Evolutionary conservation across 2,797 vertebrate species (phyloP).

Genomic region (Spizella passerina): DNA sequence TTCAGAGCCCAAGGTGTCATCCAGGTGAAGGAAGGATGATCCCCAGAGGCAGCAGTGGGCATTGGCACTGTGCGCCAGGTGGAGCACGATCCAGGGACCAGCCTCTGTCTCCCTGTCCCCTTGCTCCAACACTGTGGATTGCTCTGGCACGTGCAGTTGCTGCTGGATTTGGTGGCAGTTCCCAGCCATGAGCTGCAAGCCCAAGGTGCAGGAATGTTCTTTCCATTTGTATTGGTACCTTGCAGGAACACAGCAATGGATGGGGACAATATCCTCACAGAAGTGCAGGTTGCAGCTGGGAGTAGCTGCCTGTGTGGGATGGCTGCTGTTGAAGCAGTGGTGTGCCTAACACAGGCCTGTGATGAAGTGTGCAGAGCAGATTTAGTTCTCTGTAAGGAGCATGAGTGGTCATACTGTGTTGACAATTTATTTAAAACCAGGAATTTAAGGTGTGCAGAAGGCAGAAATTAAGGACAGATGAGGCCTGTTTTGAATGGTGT

Average conservation of each 20-base stretch:
- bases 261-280: background rate
- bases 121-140: rapidly evolving
- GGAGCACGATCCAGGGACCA: rapidly evolving
- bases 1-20: background rate
- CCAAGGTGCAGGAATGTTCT: background rate
- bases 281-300: background rate
- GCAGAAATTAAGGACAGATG: background rate
- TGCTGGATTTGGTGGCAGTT: background rate
- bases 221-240: background rate
- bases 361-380: background rate
- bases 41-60: background rate
- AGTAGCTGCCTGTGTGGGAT: background rate
- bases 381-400: background rate
- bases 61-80: rapidly evolving
- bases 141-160: rapidly evolving
- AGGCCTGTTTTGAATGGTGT: background rate
- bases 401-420: background rate
- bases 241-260: rapidly evolving
- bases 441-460: background rate
- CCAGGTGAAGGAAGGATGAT: background rate
- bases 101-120: background rate
- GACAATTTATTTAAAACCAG: background rate
- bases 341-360: background rate
- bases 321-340: background rate
- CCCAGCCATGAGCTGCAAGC: background rate